phyloP scores from a whole-genome alignment of 1,140 invertebrate genomes.

The Piezodorus guildinii region DNA sequence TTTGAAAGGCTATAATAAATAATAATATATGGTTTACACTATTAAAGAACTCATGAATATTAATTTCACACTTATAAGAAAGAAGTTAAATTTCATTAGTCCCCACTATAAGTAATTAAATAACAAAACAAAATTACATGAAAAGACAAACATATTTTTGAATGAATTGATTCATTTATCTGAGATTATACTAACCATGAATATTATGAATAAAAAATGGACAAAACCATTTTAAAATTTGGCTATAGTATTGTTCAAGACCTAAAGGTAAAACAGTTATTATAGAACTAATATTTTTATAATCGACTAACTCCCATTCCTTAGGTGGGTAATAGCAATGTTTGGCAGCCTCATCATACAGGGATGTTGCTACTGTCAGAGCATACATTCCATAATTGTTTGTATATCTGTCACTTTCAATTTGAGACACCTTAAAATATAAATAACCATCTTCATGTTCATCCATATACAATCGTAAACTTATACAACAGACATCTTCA shows the following conservation, averaged over 20 bases:
- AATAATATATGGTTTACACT: too few species aligned
- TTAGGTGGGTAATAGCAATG: neutral
- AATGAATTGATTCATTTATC: neutral
- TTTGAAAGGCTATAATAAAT: too few species aligned
- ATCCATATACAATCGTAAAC: neutral
- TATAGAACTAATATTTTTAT: neutral
- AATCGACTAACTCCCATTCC: neutral
- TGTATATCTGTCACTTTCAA: neutral
- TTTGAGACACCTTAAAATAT: slow-evolving; percentile 9
- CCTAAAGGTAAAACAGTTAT: neutral
- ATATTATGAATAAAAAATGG: slow-evolving; percentile 7
- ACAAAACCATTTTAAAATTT: slow-evolving; percentile 13
- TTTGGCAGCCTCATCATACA: neutral
- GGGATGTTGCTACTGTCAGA: neutral
- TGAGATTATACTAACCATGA: neutral
- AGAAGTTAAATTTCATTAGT: too few species aligned
- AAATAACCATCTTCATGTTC: neutral
- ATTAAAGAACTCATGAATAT: too few species aligned
- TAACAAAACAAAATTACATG: too few species aligned
- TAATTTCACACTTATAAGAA: too few species aligned
- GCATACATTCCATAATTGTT: neutral
- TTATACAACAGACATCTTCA: neutral
- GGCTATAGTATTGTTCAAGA: slow-evolving; percentile 1
- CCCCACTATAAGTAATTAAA: too few species aligned
- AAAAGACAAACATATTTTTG: too few species aligned